These are phyloP conservation scores for Leucoraja erinaceus DNA, from an alignment of 2,113 vertebrate genomes.

Conservation along the genomic window DNA sequence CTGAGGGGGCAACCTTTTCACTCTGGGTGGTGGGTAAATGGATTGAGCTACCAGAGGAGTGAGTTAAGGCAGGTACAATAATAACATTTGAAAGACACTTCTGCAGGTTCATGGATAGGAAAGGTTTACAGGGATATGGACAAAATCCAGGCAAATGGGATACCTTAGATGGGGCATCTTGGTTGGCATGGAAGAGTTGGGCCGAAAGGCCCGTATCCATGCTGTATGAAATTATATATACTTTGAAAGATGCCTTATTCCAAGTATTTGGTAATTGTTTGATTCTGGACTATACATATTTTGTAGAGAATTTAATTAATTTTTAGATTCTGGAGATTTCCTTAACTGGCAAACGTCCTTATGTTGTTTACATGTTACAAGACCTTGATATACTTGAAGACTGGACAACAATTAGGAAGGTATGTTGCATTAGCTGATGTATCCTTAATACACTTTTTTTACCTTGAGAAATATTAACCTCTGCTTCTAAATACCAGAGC, in stretches of 20 bases:
- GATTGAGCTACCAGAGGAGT: too few relatives aligned
- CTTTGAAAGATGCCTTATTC: neutral
- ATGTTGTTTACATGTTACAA: constrained; percentile 97
- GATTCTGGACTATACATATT: neutral
- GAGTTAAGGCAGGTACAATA: too few relatives aligned
- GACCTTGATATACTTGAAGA: constrained; percentile 95
- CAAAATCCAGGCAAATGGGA: too few relatives aligned
- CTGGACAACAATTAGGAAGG: constrained; percentile 95
- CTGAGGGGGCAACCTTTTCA: too few relatives aligned
- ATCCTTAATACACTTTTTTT: neutral
- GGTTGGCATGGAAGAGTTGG: too few relatives aligned
- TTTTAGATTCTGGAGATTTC: constrained; percentile 43
- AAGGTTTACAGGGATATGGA: too few relatives aligned
- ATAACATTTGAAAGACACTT: too few relatives aligned
- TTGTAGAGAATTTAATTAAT: neutral
- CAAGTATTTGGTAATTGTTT: neutral
- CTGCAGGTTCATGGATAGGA: too few relatives aligned
- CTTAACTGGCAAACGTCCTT: constrained; percentile 77
- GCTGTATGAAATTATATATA: neutral
- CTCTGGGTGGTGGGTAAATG: too few relatives aligned
- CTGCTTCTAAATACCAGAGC: neutral
- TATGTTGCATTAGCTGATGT: constrained; percentile 46
- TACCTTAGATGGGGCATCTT: too few relatives aligned
- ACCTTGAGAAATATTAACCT: neutral
- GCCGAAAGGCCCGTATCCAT: too few relatives aligned